Evolutionary conservation across 2,113 vertebrate genomes (phyloP), one percentile per base, ranked within the genome.

Genomic region (Eurystomus gularis): DNA sequence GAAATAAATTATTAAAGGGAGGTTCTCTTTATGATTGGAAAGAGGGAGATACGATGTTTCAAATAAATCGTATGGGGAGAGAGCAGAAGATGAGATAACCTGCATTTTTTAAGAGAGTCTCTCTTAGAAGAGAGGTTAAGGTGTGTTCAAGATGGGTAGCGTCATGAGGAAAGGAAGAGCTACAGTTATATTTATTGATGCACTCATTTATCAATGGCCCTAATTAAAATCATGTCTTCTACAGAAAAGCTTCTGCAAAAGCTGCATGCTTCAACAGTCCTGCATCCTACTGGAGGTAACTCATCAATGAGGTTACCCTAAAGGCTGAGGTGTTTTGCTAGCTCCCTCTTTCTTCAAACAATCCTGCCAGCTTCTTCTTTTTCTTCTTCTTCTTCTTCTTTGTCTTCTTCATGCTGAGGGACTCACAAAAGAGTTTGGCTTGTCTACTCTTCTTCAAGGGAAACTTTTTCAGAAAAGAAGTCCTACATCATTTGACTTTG

Each of bases 201-300:
- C n/a, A n/a, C 26, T 17, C 58, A 10, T n/a, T 66, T 48, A 6
- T 61, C 2, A 0, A 6, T 15, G 8, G 3, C 26, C 18, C 29
- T 79, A 35, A 23, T 54, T 39, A 58, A 82, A 78, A 54, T 9
- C 1, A 65, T 19, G 9, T n/a, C 29, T 62, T 65, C 21, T 10
- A n/a, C 4, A 44, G 58, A 35, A 20, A 80, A 75, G 7, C 15
- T 58, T 78, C 49, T 79, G 26, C 39, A 54, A 64, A 64, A 73
- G 7, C 29, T 29, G 9, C 6, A 17, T 29, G 10, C 19, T 81
- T 85, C 33, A 51, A 19, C 7, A 55, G 51, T n/a, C n/a, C n/a
- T n/a, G n/a, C n/a, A n/a, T n/a, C n/a, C n/a, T n/a, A n/a, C n/a
- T n/a, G n/a, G n/a, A n/a, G n/a, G n/a, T 10, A 75, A 44, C 24